Conservation (phyloP, 1,140 invertebrate species). For the Drosophila arawakana region DNA sequence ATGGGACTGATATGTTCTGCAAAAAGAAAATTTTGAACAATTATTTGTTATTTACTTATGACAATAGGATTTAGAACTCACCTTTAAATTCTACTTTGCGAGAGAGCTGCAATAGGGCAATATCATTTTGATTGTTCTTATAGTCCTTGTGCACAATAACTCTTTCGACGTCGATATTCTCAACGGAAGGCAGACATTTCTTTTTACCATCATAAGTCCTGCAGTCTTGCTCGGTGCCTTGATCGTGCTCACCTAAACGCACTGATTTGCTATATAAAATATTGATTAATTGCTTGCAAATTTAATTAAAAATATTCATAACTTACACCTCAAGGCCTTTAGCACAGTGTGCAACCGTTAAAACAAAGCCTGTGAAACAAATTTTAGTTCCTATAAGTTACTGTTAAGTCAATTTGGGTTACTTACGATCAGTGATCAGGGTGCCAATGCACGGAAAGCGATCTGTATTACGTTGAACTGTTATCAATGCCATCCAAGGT, state of each 20-base stretch:
- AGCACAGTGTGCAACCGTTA: constrained; percentile 17
- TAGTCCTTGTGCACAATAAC: background rate
- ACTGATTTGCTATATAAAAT: background rate
- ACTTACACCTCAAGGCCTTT: background rate
- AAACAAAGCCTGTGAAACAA: constrained; percentile 5
- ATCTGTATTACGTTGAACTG: background rate
- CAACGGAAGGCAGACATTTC: background rate
- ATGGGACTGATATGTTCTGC: constrained; percentile 5
- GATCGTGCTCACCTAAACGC: constrained; percentile 8
- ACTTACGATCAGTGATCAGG: constrained; percentile 20
- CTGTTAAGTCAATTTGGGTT: background rate
- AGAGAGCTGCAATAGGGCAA: constrained; percentile 6
- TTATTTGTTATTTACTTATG: background rate
- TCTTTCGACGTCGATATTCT: constrained; percentile 1
- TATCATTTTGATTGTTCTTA: background rate
- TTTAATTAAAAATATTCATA: background rate
- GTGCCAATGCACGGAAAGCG: background rate
- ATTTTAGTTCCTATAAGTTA: background rate
- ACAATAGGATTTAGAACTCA: background rate
- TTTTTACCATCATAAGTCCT: background rate
- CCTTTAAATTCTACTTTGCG: constrained; percentile 2
- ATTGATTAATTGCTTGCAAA: background rate
- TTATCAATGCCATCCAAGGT: constrained; percentile 13
- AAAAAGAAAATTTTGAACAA: background rate
- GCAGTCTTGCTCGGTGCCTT: background rate